Conservation (phyloP, 2,888 invertebrate genomes). For the Ichneumoninae sp. region DNA sequence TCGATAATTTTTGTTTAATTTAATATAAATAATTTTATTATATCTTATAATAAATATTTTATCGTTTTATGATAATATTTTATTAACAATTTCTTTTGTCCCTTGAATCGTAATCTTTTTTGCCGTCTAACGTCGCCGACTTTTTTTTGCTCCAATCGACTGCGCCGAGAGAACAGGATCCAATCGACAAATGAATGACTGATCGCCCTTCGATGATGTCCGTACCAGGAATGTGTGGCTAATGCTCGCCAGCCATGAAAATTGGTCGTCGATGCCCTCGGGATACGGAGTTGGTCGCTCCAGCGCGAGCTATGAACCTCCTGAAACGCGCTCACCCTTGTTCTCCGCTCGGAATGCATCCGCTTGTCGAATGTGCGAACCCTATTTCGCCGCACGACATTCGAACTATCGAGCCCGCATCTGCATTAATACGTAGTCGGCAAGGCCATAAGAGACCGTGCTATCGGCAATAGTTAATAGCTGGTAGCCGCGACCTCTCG, state of each 20-base stretch:
- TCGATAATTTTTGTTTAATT: neutral
- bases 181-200: neutral
- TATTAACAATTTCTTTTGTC: neutral
- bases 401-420: conserved; percentile 5
- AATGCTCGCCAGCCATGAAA: neutral
- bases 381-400: neutral
- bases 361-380: conserved; percentile 8
- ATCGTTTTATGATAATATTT: no score
- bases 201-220: neutral
- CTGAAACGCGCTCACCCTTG: neutral
- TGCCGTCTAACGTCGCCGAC: no score
- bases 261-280: conserved; percentile 26
- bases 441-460: neutral
- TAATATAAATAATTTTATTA: neutral
- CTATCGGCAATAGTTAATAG: conserved; percentile 57
- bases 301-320: conserved; percentile 10
- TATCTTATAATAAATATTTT: no score
- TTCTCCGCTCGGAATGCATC: neutral
- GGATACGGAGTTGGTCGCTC: conserved; percentile 21
- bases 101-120: neutral
- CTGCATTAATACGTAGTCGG: conserved; percentile 13
- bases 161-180: neutral
- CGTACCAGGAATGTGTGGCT: neutral
- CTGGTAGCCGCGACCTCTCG: conserved; percentile 45
- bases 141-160: neutral